Evolutionary conservation across 2,113 vertebrate species (phyloP).

Genomic region (Phoxinus phoxinus): DNA sequence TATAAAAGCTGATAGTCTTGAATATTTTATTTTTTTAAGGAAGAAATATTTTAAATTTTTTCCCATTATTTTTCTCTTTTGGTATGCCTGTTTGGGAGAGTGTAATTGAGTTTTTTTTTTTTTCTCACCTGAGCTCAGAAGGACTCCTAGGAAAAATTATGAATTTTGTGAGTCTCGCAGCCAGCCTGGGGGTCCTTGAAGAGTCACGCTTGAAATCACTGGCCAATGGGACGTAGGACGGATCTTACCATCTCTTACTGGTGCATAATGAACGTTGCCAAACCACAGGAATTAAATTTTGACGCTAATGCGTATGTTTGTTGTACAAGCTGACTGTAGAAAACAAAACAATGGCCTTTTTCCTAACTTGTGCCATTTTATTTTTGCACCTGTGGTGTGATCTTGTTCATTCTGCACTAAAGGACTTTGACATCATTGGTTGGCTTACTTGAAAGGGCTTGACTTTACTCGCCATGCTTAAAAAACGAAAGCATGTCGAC

Average conservation of each 20-base stretch:
- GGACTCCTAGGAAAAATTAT: slow-evolving; percentile 24
- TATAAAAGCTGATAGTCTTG: slow-evolving; percentile 91
- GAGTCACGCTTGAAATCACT: slow-evolving; percentile 43
- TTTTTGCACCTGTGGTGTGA: slow-evolving; percentile 31
- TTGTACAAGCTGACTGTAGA: slow-evolving; percentile 37
- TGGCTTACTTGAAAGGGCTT: slow-evolving; percentile 41
- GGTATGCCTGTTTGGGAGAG: slow-evolving; percentile 53
- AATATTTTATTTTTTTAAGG: slow-evolving; percentile 99
- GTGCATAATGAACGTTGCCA: slow-evolving; percentile 46
- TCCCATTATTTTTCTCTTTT: slow-evolving; percentile 78
- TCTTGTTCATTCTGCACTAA: slow-evolving; percentile 30
- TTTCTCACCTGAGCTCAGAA: slow-evolving; percentile 32
- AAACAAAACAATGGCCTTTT: slow-evolving; percentile 24
- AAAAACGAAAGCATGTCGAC: not conserved
- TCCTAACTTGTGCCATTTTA: slow-evolving; percentile 16
- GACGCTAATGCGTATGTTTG: slow-evolving; percentile 37
- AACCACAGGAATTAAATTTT: not conserved
- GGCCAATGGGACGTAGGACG: slow-evolving; percentile 68
- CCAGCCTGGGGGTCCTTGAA: slow-evolving; percentile 40
- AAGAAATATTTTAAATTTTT: slow-evolving; percentile 76
- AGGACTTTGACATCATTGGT: slow-evolving; percentile 30
- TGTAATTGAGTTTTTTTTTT: slow-evolving; percentile 8
- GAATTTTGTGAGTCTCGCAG: not conserved
- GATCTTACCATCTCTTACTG: slow-evolving; percentile 51
- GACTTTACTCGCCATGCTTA: not conserved